A percentile compares a stretch with the other conserved stretches of the same genome.
These are phyloP conservation scores for Heliconius hortense DNA, from an alignment of 2,888 invertebrate genomes.

Conservation along the genomic window DNA sequence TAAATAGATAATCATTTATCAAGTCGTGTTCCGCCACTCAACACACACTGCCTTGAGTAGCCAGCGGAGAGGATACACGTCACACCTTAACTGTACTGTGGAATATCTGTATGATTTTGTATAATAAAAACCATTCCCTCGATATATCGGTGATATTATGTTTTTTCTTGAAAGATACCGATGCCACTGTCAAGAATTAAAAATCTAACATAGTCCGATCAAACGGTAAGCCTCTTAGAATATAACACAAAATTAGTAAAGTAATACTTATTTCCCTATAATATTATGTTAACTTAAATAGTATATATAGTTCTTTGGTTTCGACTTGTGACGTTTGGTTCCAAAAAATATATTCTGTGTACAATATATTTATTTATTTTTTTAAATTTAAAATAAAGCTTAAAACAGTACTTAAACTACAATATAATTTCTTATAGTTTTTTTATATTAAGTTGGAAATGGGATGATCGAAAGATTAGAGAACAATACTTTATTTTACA, in stretches of 20 bases:
- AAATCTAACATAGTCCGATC: too few relatives aligned
- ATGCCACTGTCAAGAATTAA: not conserved
- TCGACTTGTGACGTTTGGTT: not conserved
- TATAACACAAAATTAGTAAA: not conserved
- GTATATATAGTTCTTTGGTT: not conserved
- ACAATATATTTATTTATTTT: not conserved
- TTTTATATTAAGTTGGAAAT: not conserved
- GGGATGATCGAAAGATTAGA: not conserved
- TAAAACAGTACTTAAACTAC: not conserved
- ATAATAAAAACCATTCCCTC: too few relatives aligned
- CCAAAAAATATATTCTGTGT: not conserved
- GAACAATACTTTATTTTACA: not conserved
- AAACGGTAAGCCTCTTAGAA: not conserved
- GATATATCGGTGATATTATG: too few relatives aligned
- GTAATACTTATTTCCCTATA: not conserved
- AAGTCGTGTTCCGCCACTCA: too few relatives aligned
- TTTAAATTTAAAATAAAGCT: not conserved
- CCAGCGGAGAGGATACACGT: too few relatives aligned
- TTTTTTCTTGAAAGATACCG: too few relatives aligned
- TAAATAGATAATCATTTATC: too few relatives aligned
- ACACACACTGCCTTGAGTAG: too few relatives aligned
- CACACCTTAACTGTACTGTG: too few relatives aligned
- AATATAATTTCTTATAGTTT: not conserved
- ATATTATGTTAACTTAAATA: slow-evolving; percentile 1
- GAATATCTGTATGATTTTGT: too few relatives aligned